Base-by-base conservation (phyloP, 1,140 invertebrate species). In the Triops cancriformis region DNA sequence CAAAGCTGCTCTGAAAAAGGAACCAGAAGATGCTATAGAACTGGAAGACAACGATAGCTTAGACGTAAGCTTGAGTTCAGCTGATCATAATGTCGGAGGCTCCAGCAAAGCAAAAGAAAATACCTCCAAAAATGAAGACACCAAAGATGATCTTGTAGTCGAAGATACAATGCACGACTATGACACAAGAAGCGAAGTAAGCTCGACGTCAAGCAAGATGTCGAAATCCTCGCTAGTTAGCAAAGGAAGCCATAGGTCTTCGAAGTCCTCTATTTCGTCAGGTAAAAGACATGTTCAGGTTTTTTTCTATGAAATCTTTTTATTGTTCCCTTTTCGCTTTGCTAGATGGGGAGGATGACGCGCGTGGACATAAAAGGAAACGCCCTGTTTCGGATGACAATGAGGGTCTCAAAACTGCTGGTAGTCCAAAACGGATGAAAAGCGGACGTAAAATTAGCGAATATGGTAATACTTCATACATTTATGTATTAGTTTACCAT, bases 121-220 rank as follows among this genome's bases (percentile, higher is more conserved):
- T 64, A 90, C 89, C 82, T 89, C 90, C 81, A 88, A 89, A 28
- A 90, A 91, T 81, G 90, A 90, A 78, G 90, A 91, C 81, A 90
- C 91, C 77, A 89, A 88, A 18, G 90, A 91, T 82, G 90, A 91
- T 82, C 81, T 91, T 51, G 90, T 91, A 83, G 88, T 91, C 77
- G 89, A 88, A n/a, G 81, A 82, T 73, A 78, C 80, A 18, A 78
- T 80, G 75, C 78, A 81, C 75, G 85, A 85, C 26, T 87, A 87
- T 79, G 92, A 94, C 82, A 92, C 91, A 26, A 86, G 91, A 18
- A 94, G 93, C 83, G 92, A 94, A 85, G 91, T 93, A 26, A 83
- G 81, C 73, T 84, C 84, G 11, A 83, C 83, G 11, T 92, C 91
- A 45, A 90, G 89, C 88, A 72, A 89, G 89, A 79, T 90, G 91